Base-by-base conservation (phyloP, 2,113 vertebrate genomes). In the Myotis yumanensis region DNA sequence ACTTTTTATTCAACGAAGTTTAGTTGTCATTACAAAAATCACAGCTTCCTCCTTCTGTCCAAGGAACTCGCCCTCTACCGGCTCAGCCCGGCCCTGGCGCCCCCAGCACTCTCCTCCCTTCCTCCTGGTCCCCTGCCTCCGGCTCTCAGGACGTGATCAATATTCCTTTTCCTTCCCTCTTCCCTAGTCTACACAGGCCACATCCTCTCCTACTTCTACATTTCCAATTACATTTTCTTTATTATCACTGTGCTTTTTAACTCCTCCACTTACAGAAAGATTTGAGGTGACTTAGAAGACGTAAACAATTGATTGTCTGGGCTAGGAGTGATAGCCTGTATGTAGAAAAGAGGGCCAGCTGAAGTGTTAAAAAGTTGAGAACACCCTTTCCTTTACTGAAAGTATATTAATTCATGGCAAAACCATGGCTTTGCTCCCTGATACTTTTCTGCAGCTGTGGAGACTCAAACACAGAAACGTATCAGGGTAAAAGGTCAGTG, bases 21-120 rank as follows among this genome's bases (percentile, higher is more conserved):
- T 17, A 51, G 20, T 59, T 37, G 15, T 28, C 4, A 0, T 62
- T 23, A 12, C 16, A 11, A 22, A 79, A 92, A 23, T 17, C 14
- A 37, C 37, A 72, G 52, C 15, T 46, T 75, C 28, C 35, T 25
- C 23, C 57, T 43, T 28, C 69, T 4, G 22, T 10, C 32, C 15
- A 2, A 43, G 52, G 40, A 51, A 32, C 20, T 0, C 1, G 0
- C 30, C 35, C 2, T 6, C 4, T 2, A 8, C 12, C 9, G 7
- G 4, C 14, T 4, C 0, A 4, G 18, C 46, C 51, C 2, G 0
- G 10, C 32, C 8, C 16, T 2, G 5, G 4, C 20, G 7, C 16
- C 5, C 1, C 18, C 18, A 11, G 37, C 35, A 1, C 18, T 3
- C 16, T 7, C 22, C 10, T 11, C 14, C 15, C 35, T 35, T 16